These are phyloP conservation scores for Iguana delicatissima DNA, from an alignment of 2,797 vertebrate species.

Conservation along the genomic window DNA sequence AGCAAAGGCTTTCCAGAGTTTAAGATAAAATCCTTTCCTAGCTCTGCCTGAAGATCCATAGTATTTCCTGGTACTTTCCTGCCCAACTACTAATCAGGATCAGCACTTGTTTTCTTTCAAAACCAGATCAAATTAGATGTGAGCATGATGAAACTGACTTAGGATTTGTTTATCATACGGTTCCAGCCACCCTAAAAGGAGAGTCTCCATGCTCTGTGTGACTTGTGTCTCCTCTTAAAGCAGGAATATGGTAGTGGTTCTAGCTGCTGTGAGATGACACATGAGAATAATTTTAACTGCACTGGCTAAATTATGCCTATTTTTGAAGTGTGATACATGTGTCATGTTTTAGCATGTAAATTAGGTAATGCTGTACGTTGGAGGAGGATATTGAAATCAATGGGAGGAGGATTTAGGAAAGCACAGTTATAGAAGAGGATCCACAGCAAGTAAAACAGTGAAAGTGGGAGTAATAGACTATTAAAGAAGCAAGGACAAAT, in stretches of 20 bases:
- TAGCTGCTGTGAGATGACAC: constrained; percentile 36
- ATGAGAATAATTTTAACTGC: constrained; percentile 45
- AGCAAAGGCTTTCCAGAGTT: no score
- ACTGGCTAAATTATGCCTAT: constrained; percentile 11
- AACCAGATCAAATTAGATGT: no score
- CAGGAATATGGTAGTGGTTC: constrained; percentile 20
- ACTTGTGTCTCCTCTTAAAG: not conserved
- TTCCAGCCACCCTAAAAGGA: not conserved
- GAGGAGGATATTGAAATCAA: not conserved
- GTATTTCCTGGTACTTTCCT: no score
- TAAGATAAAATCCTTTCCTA: no score
- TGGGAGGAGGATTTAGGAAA: constrained; percentile 31
- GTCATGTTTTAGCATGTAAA: constrained; percentile 21
- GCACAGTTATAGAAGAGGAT: constrained; percentile 14
- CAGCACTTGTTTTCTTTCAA: no score
- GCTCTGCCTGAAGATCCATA: no score
- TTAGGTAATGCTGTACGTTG: not conserved
- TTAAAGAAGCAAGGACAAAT: constrained; percentile 30
- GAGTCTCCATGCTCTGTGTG: not conserved
- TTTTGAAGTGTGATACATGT: constrained; percentile 39
- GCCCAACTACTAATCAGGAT: no score
- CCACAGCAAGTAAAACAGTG: constrained; percentile 28
- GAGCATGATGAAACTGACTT: not conserved
- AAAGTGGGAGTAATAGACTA: not conserved
- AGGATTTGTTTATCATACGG: not conserved